Evolutionary conservation across 2,797 vertebrate genomes (phyloP).

Genomic region (Falco cherrug): DNA sequence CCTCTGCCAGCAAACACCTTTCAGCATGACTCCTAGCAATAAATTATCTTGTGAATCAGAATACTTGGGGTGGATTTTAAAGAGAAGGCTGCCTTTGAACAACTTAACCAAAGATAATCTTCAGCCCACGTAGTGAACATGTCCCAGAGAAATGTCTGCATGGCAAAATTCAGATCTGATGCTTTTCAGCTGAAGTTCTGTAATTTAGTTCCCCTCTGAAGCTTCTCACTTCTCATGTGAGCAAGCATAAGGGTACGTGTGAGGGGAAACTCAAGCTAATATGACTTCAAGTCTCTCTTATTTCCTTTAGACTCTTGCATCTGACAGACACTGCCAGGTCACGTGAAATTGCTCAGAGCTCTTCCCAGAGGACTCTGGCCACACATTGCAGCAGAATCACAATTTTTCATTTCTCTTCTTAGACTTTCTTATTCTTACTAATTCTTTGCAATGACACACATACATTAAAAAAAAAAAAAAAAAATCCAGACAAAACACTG

Average conservation of each 20-base stretch:
- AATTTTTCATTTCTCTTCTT: background rate
- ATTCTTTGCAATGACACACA: background rate
- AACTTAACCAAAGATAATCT: background rate
- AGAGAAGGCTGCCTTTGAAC: background rate
- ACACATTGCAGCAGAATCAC: background rate
- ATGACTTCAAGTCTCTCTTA: background rate
- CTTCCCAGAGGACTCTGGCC: background rate
- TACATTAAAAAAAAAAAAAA: background rate
- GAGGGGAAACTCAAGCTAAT: background rate
- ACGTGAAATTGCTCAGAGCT: background rate
- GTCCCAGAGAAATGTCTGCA: background rate
- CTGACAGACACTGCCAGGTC: background rate
- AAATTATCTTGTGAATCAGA: background rate
- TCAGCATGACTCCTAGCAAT: background rate
- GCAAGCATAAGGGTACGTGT: background rate
- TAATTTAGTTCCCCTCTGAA: background rate
- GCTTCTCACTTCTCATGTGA: background rate
- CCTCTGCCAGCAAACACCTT: background rate
- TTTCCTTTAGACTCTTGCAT: background rate
- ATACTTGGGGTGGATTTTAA: background rate
- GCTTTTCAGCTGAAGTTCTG: background rate
- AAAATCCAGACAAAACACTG: background rate
- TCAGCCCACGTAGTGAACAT: background rate
- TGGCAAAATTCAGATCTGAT: background rate
- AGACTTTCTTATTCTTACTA: background rate